Percentiles rank a stretch among this genome's conserved stretches.
phyloP scores from a whole-genome alignment of 92 coral and sea anemone species.

The Muricea muricata region DNA sequence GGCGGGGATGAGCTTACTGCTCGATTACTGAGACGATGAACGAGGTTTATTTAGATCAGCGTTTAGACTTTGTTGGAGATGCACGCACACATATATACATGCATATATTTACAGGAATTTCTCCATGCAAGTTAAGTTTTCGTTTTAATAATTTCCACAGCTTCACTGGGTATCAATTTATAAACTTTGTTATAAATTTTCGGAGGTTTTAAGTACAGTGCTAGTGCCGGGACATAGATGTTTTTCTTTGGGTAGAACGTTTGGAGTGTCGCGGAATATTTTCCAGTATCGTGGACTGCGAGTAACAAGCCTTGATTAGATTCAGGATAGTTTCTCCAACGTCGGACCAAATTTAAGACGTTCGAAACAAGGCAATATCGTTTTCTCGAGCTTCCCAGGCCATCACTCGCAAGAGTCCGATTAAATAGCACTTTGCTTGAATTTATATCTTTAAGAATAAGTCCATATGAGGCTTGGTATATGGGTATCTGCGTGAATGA shows the following conservation, averaged over 20 bases:
- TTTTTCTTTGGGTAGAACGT: conserved; percentile 36
- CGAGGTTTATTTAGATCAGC: no score
- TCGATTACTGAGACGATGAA: no score
- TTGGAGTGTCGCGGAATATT: neutral
- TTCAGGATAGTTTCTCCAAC: conserved; percentile 15
- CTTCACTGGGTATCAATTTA: conserved; percentile 12
- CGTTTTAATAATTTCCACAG: neutral
- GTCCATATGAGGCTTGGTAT: conserved; percentile 11
- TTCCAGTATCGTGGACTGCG: conserved; percentile 14
- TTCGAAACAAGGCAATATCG: neutral
- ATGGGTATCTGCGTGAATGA: neutral
- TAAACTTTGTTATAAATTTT: neutral
- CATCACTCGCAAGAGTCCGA: neutral
- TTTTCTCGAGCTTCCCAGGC: no score
- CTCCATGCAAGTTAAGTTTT: neutral
- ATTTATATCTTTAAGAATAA: conserved; percentile 1
- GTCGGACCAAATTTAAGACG: neutral
- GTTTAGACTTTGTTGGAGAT: no score
- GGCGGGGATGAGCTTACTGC: no score
- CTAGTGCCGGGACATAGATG: conserved; percentile 29
- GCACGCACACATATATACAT: neutral
- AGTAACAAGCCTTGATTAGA: conserved; percentile 19
- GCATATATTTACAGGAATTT: neutral
- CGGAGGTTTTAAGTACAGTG: neutral
- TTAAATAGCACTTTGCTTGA: conserved; percentile 7